phyloP scores from a whole-genome alignment of 2,888 invertebrate genomes.

The Oeneis ivallda region DNA sequence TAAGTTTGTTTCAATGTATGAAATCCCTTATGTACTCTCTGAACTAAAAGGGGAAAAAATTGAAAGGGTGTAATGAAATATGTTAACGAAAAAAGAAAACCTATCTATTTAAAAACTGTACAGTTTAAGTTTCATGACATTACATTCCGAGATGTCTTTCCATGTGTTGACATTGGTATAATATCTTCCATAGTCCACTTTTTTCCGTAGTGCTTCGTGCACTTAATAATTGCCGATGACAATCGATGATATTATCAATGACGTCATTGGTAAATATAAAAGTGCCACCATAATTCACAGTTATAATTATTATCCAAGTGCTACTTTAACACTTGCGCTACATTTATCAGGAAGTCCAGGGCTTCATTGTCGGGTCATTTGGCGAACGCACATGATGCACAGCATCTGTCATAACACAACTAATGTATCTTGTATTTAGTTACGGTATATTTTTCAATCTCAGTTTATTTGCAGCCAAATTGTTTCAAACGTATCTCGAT shows the following conservation, averaged over 20 bases:
- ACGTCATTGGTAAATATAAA: conserved; percentile 37
- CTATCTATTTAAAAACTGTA: too few relatives aligned
- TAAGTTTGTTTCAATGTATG: too few relatives aligned
- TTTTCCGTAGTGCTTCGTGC: not conserved
- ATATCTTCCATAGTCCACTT: not conserved
- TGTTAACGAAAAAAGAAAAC: too few relatives aligned
- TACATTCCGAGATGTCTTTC: not conserved
- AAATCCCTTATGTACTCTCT: too few relatives aligned
- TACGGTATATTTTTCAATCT: conserved; percentile 51
- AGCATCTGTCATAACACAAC: conserved; percentile 66
- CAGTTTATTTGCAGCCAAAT: conserved; percentile 43
- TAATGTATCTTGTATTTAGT: conserved; percentile 55
- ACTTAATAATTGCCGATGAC: conserved; percentile 6
- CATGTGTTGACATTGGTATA: not conserved
- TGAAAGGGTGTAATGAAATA: too few relatives aligned
- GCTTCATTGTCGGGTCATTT: conserved; percentile 64
- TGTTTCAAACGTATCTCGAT: conserved; percentile 42
- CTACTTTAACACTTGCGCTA: conserved; percentile 56
- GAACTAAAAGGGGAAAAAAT: too few relatives aligned
- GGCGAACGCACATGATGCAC: conserved; percentile 59
- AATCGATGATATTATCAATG: conserved; percentile 28
- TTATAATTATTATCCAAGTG: conserved; percentile 42
- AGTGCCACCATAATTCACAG: conserved; percentile 42
- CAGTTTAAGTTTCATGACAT: too few relatives aligned
- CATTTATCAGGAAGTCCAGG: conserved; percentile 69